Conservation (phyloP, 1,140 invertebrate genomes). For the Drosophila neocordata region DNA sequence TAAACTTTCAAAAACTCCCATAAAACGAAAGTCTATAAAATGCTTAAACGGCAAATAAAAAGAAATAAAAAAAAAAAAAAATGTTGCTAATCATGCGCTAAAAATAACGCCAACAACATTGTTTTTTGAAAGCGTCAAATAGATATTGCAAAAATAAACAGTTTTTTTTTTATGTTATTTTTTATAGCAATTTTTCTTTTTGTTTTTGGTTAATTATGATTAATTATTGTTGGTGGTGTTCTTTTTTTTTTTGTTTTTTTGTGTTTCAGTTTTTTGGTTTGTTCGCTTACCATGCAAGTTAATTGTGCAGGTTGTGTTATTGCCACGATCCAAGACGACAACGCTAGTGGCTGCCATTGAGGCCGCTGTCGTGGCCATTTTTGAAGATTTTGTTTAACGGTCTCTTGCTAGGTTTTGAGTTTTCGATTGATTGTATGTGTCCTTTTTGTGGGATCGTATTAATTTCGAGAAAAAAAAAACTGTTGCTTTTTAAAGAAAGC, state of each 20-base stretch:
- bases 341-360: conserved; percentile 95
- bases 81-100: conserved; percentile 71
- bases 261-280: conserved; percentile 13
- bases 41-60: conserved; percentile 35
- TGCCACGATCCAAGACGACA: conserved; percentile 95
- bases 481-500: conserved; percentile 29
- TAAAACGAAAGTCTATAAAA: conserved; percentile 64
- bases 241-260: conserved; percentile 13
- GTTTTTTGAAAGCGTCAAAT: conserved; percentile 39
- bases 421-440: conserved; percentile 23
- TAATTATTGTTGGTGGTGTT: conserved; percentile 55
- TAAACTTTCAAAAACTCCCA: conserved; percentile 35
- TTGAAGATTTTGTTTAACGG: conserved; percentile 48
- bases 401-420: conserved; percentile 33
- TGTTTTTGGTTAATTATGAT: conserved; percentile 74
- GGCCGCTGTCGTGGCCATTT: conserved; percentile 71
- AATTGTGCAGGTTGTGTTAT: conserved; percentile 97
- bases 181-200: conserved; percentile 3
- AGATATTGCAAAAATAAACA: conserved; percentile 50
- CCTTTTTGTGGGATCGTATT: background rate
- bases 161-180: conserved; percentile 27
- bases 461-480: conserved; percentile 40
- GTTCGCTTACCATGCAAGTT: conserved; percentile 93
- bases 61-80: conserved; percentile 46
- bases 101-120: conserved; percentile 71